Evolutionary conservation across 2,888 invertebrate species (phyloP).

Genomic region (Thysanoteuthis rhombus): DNA sequence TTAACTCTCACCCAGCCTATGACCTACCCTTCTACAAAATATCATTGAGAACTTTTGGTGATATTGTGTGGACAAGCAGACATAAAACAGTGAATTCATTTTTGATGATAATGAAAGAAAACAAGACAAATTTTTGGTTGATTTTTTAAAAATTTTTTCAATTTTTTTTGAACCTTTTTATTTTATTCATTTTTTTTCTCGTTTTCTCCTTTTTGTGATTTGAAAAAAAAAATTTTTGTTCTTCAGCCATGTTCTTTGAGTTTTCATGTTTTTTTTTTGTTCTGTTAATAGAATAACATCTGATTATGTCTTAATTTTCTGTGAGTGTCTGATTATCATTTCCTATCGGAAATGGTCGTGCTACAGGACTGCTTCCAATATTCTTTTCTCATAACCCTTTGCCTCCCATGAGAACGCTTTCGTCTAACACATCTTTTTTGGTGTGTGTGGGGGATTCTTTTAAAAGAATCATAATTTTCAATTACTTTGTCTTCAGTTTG

Average conservation of each 20-base stretch:
- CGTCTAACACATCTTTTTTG: neutral
- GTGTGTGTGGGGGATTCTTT: too few relatives aligned
- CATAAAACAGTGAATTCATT: neutral
- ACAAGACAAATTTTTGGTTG: neutral
- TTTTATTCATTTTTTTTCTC: neutral
- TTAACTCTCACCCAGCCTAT: too few relatives aligned
- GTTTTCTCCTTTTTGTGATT: neutral
- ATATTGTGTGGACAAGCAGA: too few relatives aligned
- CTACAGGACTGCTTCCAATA: neutral
- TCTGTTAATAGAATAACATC: neutral
- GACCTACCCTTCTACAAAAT: too few relatives aligned
- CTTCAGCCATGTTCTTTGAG: neutral
- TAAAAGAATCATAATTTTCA: too few relatives aligned
- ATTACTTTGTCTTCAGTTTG: too few relatives aligned
- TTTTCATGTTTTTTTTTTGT: neutral
- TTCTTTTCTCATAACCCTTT: neutral
- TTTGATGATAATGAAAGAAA: neutral
- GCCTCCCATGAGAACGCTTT: neutral
- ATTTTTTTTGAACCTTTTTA: neutral
- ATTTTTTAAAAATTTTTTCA: neutral
- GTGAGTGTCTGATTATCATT: neutral
- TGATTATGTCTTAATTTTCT: neutral
- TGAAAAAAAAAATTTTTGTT: neutral
- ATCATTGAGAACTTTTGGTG: too few relatives aligned
- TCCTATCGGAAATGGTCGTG: neutral